Conservation (phyloP, 2,113 vertebrate genomes). For the sheep (Ovis aries) region ARS-UI_Ramb_v3.0 NC_056056.1:135109501-135110000, state of each 20-base stretch:
- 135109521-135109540: constrained; percentile 49
- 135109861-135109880: not conserved
- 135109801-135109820: not conserved
- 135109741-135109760: constrained; percentile 34
- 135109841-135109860: not conserved
- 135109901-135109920: not conserved
- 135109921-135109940: not conserved
- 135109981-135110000: not conserved
- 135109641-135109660: not conserved
- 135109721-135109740: constrained; percentile 21
- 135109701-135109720: not conserved
- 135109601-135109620: not conserved
- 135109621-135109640: constrained; percentile 18
- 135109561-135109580: constrained; percentile 21
- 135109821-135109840: not conserved
- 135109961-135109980: not conserved
- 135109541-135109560: constrained; percentile 33
- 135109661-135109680: not conserved
- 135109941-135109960: not conserved
- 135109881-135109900: not conserved
- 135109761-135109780: constrained; percentile 28
- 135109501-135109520: constrained; percentile 39
- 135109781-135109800: not conserved
- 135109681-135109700: constrained; percentile 11
- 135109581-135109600: not conserved